These are phyloP conservation scores for Argyrosomus japonicus DNA, from an alignment of 2,113 vertebrate species.

Conservation along the genomic window DNA sequence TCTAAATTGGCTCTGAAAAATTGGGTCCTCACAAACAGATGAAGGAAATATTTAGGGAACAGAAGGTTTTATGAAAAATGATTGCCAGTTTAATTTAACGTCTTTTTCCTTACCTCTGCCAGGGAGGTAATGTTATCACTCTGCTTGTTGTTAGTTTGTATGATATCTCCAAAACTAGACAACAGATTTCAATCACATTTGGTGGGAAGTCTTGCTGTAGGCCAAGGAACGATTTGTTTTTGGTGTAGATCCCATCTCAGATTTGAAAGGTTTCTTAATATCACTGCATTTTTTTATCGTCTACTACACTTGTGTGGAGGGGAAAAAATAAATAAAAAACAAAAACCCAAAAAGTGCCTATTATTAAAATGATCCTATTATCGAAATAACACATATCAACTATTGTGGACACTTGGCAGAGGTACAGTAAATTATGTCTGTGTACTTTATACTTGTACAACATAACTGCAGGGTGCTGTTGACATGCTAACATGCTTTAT, in stretches of 20 bases:
- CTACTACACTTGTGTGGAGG: too few relatives aligned
- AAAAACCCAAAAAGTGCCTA: too few relatives aligned
- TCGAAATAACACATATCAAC: background rate
- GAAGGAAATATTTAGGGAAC: slow-evolving; percentile 54
- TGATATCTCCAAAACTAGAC: background rate
- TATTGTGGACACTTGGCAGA: slow-evolving; percentile 9
- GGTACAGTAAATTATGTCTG: background rate
- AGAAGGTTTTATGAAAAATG: slow-evolving; percentile 41
- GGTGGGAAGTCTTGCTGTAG: background rate
- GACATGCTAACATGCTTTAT: background rate
- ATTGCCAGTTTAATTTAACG: slow-evolving; percentile 33
- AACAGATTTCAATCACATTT: slow-evolving; percentile 24
- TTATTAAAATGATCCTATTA: background rate
- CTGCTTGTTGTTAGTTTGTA: background rate
- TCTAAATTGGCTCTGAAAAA: slow-evolving; percentile 80
- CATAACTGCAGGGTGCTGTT: background rate
- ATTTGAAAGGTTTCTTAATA: slow-evolving; percentile 1
- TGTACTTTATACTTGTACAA: background rate
- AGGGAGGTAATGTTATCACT: background rate
- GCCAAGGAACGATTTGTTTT: slow-evolving; percentile 16
- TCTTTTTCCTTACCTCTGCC: slow-evolving; percentile 31
- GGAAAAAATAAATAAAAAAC: too few relatives aligned
- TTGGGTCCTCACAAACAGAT: slow-evolving; percentile 59
- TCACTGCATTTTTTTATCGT: background rate
- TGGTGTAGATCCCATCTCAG: background rate